Evolutionary conservation across 2,797 vertebrate species (phyloP).

Genomic region (Lepilemur septentrionalis): DNA sequence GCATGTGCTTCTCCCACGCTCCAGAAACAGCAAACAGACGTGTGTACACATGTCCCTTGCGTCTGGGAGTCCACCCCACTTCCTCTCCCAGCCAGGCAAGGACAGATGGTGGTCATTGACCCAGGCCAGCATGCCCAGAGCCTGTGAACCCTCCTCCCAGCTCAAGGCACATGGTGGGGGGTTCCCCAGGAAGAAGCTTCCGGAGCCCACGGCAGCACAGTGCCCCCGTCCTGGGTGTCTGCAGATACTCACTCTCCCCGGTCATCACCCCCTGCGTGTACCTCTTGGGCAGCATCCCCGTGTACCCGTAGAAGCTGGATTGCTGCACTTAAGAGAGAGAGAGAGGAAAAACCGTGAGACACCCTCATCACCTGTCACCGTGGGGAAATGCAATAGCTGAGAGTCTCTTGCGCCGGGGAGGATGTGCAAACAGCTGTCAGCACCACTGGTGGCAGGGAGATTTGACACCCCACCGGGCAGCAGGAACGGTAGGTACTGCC

Average conservation of each 20-base stretch:
- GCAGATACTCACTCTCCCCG: slow-evolving; percentile 93
- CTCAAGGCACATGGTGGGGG: no score
- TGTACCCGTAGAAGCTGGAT: slow-evolving; percentile 99
- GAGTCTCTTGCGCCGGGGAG: rapidly evolving
- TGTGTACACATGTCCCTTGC: neutral
- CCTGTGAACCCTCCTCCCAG: neutral
- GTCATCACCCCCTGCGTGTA: slow-evolving; percentile 99
- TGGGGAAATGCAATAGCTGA: neutral
- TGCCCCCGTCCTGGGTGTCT: rapidly evolving
- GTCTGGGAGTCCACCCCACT: neutral
- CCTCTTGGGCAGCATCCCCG: slow-evolving; percentile 97
- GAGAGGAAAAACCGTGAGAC: slow-evolving; percentile 8
- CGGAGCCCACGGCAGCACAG: rapidly evolving
- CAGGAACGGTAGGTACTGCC: no score
- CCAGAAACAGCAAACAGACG: neutral
- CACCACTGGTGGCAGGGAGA: rapidly evolving
- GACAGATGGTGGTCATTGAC: rapidly evolving
- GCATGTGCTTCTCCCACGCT: neutral
- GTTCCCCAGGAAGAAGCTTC: neutral
- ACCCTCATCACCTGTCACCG: neutral
- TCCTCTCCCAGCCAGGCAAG: neutral
- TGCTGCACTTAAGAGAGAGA: slow-evolving; percentile 94
- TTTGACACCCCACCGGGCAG: neutral
- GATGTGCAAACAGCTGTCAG: rapidly evolving
- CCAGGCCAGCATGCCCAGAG: neutral